phyloP scores from a whole-genome alignment of 2,113 vertebrate genomes.

The Todiramphus chloris region DNA sequence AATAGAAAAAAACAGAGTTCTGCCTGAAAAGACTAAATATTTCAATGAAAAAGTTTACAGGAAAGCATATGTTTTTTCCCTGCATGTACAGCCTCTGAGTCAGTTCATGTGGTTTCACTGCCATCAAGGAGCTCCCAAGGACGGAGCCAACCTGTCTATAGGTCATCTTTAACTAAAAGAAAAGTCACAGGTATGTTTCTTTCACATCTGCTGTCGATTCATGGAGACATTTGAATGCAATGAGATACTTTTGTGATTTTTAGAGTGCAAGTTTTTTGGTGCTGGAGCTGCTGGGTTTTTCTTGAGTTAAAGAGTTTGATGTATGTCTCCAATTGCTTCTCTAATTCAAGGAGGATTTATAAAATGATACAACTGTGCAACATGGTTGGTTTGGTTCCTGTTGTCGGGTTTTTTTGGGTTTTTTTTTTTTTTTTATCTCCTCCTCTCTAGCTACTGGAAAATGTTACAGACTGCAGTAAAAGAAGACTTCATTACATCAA shows the following conservation, averaged over 20 bases:
- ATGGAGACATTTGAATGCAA: background rate
- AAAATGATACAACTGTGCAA: background rate
- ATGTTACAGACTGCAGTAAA: background rate
- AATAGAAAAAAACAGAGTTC: background rate
- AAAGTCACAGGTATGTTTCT: constrained; percentile 83
- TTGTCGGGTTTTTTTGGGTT: background rate
- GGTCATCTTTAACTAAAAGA: constrained; percentile 80
- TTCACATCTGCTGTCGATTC: background rate
- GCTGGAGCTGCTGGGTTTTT: background rate
- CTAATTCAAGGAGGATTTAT: background rate
- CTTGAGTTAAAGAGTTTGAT: background rate
- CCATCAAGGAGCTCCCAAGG: constrained; percentile 85
- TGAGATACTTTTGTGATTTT: background rate
- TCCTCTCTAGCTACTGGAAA: background rate
- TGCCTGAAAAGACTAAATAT: background rate
- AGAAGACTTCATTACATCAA: background rate
- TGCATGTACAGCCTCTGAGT: constrained; percentile 88
- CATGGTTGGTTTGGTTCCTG: background rate
- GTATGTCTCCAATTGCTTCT: background rate
- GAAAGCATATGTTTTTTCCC: constrained; percentile 67
- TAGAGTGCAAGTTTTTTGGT: background rate
- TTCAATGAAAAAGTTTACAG: background rate
- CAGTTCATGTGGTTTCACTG: constrained; percentile 94
- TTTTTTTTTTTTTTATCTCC: background rate
- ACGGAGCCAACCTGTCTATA: constrained; percentile 82